Evolutionary conservation across 2,113 vertebrate species (phyloP).

Genomic region (Bambusicola thoracicus): DNA sequence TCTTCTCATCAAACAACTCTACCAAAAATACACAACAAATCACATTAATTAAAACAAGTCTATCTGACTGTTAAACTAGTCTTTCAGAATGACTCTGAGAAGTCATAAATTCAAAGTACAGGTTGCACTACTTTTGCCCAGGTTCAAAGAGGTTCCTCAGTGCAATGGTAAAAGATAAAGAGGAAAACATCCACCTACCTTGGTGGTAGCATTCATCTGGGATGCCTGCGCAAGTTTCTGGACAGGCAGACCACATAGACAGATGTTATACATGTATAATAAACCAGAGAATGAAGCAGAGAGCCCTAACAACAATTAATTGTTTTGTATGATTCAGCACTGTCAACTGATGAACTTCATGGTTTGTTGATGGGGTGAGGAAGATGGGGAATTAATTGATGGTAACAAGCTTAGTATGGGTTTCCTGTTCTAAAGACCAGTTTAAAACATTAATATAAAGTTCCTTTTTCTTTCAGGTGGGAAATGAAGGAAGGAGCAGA

Average conservation of each 20-base stretch:
- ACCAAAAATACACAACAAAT: constrained; percentile 66
- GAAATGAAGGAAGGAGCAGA: constrained; percentile 88
- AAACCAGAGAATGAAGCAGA: neutral
- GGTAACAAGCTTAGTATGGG: neutral
- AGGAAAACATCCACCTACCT: neutral
- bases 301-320: neutral
- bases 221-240: neutral
- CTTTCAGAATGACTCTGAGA: constrained; percentile 35
- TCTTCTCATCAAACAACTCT: constrained; percentile 43
- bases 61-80: neutral
- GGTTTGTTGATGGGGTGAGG: accelerated
- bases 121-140: neutral
- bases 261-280: neutral
- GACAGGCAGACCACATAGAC: neutral
- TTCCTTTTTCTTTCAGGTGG: constrained; percentile 86
- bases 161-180: neutral
- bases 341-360: neutral
- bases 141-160: constrained; percentile 12
- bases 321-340: neutral
- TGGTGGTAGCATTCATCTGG: neutral
- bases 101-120: constrained; percentile 74
- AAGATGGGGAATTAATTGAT: neutral
- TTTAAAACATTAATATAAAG: neutral
- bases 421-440: constrained; percentile 13
- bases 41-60: constrained; percentile 70